phyloP scores from a whole-genome alignment of 2,113 vertebrate species.

The Strix aluco region DNA sequence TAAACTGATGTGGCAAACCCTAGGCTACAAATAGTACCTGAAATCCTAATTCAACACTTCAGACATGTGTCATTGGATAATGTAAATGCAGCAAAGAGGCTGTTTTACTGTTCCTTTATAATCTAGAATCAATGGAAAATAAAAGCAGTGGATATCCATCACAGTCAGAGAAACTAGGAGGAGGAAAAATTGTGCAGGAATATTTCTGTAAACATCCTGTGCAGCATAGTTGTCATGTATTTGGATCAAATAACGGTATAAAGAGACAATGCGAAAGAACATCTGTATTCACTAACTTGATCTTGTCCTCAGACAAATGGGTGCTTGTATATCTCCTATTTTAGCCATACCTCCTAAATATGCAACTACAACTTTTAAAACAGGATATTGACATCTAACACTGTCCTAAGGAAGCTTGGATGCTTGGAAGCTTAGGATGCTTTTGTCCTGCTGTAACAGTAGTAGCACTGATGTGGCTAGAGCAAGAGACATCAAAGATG shows the following conservation, averaged over 20 bases:
- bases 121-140: slow-evolving; percentile 16
- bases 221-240: neutral
- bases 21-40: neutral
- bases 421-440: too few relatives aligned
- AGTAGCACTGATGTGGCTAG: neutral
- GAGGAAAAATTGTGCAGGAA: neutral
- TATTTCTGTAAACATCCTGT: neutral
- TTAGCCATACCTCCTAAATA: neutral
- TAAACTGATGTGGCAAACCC: neutral
- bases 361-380: neutral
- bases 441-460: neutral
- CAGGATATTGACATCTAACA: neutral
- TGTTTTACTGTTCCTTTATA: slow-evolving; percentile 11
- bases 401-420: neutral
- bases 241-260: neutral
- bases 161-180: neutral
- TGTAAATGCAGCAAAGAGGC: neutral
- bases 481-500: neutral
- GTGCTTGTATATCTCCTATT: neutral
- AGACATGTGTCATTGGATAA: neutral
- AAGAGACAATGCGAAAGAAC: neutral
- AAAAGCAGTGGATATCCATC: slow-evolving; percentile 7
- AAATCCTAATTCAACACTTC: neutral
- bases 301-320: neutral
- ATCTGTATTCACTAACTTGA: neutral